A percentile compares a stretch with the other conserved stretches of the same genome.
Evolutionary conservation across 53 echinoderm and acorn worm species (phyloP).

Genomic region (Pentamera pediparva): DNA sequence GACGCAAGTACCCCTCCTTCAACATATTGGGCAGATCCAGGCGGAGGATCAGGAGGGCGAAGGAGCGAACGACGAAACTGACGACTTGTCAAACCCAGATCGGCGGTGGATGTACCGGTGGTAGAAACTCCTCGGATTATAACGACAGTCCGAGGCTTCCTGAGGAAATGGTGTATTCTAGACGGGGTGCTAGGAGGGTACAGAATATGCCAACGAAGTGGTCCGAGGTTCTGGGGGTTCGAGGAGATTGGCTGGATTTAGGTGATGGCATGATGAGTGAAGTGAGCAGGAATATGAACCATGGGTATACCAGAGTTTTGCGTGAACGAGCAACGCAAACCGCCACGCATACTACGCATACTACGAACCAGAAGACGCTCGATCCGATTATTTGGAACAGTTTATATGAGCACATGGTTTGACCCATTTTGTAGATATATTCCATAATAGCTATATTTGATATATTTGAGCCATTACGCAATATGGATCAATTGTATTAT

Average conservation of each 20-base stretch:
- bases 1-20: neutral
- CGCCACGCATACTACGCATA: neutral
- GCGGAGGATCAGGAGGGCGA: neutral
- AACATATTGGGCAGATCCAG: neutral
- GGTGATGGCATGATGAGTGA: neutral
- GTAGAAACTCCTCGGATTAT: neutral
- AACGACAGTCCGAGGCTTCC: neutral
- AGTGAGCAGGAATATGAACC: too few relatives aligned
- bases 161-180: neutral
- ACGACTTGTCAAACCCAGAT: neutral
- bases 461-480: too few relatives aligned
- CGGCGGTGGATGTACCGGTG: neutral
- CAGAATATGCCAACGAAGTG: neutral
- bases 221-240: neutral
- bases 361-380: neutral
- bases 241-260: neutral
- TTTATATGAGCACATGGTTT: conserved; percentile 23
- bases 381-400: conserved; percentile 3
- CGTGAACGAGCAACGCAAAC: neutral
- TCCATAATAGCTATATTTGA: too few relatives aligned
- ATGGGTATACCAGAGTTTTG: neutral
- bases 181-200: conserved; percentile 3
- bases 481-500: too few relatives aligned
- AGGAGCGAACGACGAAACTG: neutral
- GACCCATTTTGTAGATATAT: too few relatives aligned